A percentile compares a stretch with the other conserved stretches of the same genome.
phyloP scores from a whole-genome alignment of 2,113 vertebrate genomes.

The Rhea americana region DNA sequence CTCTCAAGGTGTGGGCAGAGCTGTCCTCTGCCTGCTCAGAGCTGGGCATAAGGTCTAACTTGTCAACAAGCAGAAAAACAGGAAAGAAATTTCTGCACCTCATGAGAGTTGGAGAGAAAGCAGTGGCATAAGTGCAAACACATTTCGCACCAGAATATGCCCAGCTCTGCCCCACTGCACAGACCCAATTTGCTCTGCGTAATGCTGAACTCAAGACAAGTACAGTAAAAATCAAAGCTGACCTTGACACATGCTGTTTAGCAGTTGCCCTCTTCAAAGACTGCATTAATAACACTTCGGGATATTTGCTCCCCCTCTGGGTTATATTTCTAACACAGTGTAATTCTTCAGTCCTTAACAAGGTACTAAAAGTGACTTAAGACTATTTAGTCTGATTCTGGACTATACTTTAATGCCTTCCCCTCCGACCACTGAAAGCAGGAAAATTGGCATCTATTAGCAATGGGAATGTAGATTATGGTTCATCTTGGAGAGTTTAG shows the following conservation, averaged over 20 bases:
- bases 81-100: background rate
- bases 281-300: fast-evolving
- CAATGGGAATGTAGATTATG: background rate
- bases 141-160: fast-evolving
- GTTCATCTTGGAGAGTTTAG: background rate
- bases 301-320: background rate
- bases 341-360: background rate
- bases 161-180: background rate
- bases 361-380: background rate
- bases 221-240: background rate
- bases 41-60: fast-evolving
- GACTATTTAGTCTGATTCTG: background rate
- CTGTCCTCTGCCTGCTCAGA: background rate
- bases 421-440: background rate
- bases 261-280: background rate
- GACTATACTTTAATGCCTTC: background rate
- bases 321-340: background rate
- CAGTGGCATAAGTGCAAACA: background rate
- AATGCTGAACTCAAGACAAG: too few species aligned
- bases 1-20: background rate
- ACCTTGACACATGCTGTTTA: background rate
- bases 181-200: fast-evolving
- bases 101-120: background rate
- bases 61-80: background rate
- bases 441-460: background rate